A percentile compares a stretch with the other conserved stretches of the same genome.
Evolutionary conservation across 2,113 vertebrate species (phyloP).

Genomic region (Mormyrus iriodes): DNA sequence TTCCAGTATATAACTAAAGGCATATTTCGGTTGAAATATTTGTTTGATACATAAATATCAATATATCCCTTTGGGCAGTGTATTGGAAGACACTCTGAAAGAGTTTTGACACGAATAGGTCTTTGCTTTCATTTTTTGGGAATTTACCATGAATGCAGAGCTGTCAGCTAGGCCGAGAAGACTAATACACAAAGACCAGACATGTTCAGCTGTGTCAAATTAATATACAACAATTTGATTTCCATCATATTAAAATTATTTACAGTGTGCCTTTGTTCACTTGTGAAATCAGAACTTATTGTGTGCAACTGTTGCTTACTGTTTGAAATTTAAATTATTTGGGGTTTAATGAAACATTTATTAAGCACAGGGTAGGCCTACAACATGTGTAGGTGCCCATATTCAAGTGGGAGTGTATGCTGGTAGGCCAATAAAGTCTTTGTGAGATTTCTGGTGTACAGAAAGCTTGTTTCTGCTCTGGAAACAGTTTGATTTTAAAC

Average conservation of each 20-base stretch:
- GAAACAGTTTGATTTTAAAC: neutral
- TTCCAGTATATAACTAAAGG: neutral
- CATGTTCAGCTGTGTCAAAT: neutral
- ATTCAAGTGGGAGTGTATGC: neutral
- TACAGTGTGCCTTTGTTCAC: neutral
- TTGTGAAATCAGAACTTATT: neutral
- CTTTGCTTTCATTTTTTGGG: neutral
- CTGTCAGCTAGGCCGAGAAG: neutral
- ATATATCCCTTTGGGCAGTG: neutral
- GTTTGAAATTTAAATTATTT: neutral
- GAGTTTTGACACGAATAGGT: neutral
- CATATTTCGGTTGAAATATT: neutral
- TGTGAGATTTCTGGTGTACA: neutral
- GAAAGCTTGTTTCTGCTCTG: neutral
- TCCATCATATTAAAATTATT: slow-evolving; percentile 27
- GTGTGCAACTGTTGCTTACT: neutral
- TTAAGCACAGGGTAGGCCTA: neutral
- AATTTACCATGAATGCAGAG: neutral
- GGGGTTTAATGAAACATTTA: neutral
- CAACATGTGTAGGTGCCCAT: slow-evolving; percentile 24
- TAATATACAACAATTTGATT: slow-evolving; percentile 2
- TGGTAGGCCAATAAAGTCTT: neutral
- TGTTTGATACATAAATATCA: neutral
- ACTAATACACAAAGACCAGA: slow-evolving; percentile 27
- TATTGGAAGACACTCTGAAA: neutral